Evolutionary conservation across 92 coral and sea anemone species (phyloP), one percentile per base, ranked within the genome.

Genomic region (Siderastrea radians): DNA sequence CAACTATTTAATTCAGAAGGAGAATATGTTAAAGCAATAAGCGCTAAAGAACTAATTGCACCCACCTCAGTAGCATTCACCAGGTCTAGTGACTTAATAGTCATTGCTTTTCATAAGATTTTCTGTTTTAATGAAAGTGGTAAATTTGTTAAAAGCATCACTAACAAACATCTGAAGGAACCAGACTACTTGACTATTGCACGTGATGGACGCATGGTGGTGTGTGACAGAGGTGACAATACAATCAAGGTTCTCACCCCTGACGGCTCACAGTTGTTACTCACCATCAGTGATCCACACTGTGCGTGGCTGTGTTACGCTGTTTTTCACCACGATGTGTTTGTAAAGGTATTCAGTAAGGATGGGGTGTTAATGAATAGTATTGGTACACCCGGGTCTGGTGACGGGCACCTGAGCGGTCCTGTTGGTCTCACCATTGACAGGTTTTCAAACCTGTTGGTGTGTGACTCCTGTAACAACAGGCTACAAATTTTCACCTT

Each of bases 391-490:
- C 74, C 70, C 57, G 53, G 6, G 49, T 12, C 19, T 4, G 80
- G 68, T 46, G 83, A 91, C 12, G 80, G 91, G 4, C 81, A 54
- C 15, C 74, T 68, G 6, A 84, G 74, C 6, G 46, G 50, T 64
- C 94, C 94, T 10, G 82, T 80, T 60, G 94, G 94, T 14, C 82
- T 91, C 4, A 65, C 86, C 9, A 72, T 91, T 4, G 91, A 91
- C 78, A 14, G 57, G 55, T 90, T 87, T 26, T 66, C 4, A 2
- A 82, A 82, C 10, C 51, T 82, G 44, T 16, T 82, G 60, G 86
- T 82, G 15, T 68, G 86, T 44, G 86, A 82, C 52, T 6, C 47
- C 54, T 15, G 1, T 2, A 70, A 70, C 48, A 26, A 26, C 7
- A 38, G 49, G 16, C 46, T 82, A 2, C 60, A 82, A 55, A 43